Conservation (phyloP, 2,888 invertebrate genomes). For the Mythimna ferrago region DNA sequence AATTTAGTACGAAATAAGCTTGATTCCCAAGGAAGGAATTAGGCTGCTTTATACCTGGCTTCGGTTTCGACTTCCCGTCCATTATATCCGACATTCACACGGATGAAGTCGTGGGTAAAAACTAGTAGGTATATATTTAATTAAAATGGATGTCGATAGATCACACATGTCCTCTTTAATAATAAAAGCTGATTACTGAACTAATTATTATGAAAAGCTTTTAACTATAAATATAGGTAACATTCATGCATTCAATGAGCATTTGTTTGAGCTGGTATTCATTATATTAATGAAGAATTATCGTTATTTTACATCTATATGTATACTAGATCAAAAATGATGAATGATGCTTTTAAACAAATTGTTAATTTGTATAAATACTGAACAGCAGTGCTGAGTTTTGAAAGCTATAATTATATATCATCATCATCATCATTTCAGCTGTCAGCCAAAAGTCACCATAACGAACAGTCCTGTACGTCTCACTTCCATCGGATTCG, state of each 20-base stretch:
- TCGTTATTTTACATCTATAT: slow-evolving; percentile 6
- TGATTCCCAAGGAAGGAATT: too few relatives aligned
- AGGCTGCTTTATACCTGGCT: too few relatives aligned
- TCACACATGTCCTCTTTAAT: slow-evolving; percentile 11
- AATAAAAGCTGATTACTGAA: slow-evolving; percentile 50
- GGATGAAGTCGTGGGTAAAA: neutral
- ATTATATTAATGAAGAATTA: slow-evolving; percentile 42
- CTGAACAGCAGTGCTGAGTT: neutral
- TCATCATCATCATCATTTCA: too few relatives aligned
- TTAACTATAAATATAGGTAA: slow-evolving; percentile 39
- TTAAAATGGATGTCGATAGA: slow-evolving; percentile 4
- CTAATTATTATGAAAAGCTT: slow-evolving; percentile 46
- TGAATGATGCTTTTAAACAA: neutral
- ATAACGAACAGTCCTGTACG: too few relatives aligned
- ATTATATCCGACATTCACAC: too few relatives aligned
- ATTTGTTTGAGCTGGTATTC: slow-evolving; percentile 18
- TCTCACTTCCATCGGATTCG: too few relatives aligned
- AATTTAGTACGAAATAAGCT: too few relatives aligned
- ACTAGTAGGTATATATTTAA: neutral
- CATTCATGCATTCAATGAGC: slow-evolving; percentile 17
- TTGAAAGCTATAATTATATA: neutral
- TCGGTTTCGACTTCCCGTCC: too few relatives aligned
- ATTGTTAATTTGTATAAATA: neutral
- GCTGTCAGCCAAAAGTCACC: too few relatives aligned
- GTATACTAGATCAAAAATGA: neutral